A percentile compares a stretch with the other conserved stretches of the same genome.
These are phyloP conservation scores for Callaeas wilsoni DNA, from an alignment of 2,113 vertebrate genomes.

Conservation along the genomic window DNA sequence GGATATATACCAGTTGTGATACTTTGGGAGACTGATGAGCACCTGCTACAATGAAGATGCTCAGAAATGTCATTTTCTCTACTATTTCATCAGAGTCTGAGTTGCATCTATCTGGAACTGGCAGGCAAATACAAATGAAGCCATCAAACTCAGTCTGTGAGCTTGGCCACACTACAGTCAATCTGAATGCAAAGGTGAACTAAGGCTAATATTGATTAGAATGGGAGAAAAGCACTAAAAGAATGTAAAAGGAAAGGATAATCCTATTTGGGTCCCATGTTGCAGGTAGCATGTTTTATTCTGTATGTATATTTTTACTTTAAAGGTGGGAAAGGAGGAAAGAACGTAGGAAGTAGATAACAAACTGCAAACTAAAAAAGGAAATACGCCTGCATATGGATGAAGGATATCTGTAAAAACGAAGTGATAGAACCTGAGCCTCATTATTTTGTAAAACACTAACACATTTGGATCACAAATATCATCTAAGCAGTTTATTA, in stretches of 20 bases:
- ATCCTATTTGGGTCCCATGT: not conserved
- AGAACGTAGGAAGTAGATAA: slow-evolving; percentile 10
- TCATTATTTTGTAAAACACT: slow-evolving; percentile 43
- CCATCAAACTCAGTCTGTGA: not conserved
- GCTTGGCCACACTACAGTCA: not conserved
- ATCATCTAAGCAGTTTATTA: slow-evolving; percentile 52
- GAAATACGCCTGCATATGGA: slow-evolving; percentile 14
- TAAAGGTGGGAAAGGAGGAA: not conserved
- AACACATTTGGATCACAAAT: not conserved
- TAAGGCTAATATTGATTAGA: not conserved
- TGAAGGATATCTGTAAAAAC: slow-evolving; percentile 15
- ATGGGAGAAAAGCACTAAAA: not conserved
- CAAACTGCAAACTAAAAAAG: slow-evolving; percentile 22
- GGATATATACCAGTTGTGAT: not conserved
- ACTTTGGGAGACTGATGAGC: not conserved
- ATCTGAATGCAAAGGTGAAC: not conserved
- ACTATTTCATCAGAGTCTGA: not conserved
- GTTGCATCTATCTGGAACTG: not conserved
- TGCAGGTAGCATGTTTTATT: not conserved
- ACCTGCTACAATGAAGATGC: not conserved
- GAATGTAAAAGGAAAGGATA: not conserved
- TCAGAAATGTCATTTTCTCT: not conserved
- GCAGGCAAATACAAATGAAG: not conserved
- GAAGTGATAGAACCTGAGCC: not conserved
- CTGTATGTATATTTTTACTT: not conserved